Conservation (phyloP, 2,113 vertebrate genomes). For the Halcyon senegalensis region DNA sequence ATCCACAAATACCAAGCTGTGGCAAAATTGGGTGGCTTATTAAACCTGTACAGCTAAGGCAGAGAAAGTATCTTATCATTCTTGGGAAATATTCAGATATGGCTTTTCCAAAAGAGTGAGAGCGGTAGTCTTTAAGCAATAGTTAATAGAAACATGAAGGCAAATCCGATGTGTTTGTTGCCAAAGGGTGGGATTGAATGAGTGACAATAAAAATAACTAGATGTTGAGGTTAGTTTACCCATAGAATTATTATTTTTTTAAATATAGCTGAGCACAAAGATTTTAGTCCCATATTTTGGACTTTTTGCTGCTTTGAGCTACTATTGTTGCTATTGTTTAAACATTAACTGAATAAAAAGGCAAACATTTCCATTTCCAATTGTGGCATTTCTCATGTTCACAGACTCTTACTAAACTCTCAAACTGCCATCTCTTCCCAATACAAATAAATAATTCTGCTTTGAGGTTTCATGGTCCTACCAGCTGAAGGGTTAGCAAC, state of each 20-base stretch:
- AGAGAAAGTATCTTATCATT: not conserved
- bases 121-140: not conserved
- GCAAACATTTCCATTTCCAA: constrained; percentile 6
- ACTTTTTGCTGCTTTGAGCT: not conserved
- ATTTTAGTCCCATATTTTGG: not conserved
- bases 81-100: not conserved
- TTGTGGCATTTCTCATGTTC: not conserved
- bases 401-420: not conserved
- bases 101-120: not conserved
- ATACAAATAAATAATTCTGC: not conserved
- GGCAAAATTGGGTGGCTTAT: not conserved
- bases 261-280: not conserved
- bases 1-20: not conserved
- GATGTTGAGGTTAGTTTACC: not conserved
- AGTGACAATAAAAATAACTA: constrained; percentile 39
- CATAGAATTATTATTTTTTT: not conserved
- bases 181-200: constrained; percentile 27
- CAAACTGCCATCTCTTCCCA: not conserved
- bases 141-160: constrained; percentile 14
- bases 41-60: not conserved
- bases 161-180: constrained; percentile 17
- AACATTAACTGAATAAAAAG: not conserved
- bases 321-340: not conserved
- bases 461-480: not conserved
- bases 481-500: not conserved